Base-by-base conservation (phyloP, 2,888 invertebrate genomes). In the Cantharis rufa region DNA sequence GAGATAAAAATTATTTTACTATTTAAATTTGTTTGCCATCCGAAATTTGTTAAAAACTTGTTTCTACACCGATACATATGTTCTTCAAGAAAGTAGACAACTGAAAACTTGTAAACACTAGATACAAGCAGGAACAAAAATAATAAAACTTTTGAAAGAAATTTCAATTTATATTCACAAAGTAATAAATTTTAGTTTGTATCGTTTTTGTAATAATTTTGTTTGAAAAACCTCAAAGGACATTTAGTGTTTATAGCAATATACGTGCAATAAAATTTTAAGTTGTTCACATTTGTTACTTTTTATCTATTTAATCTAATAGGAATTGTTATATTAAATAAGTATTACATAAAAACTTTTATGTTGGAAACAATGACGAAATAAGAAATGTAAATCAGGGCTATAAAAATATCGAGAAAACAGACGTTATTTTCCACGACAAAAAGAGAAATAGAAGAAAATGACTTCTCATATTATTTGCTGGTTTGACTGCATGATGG, bases 401-500 rank as follows among this genome's bases (percentile, higher is more conserved):
- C 72, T 78, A 78, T 78, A 78, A 78, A 78, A 78, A 75, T 75
- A 75, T 75, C 72, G 75, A 72, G 75, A 78, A 78, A 78, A 78
- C 78, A 78, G 70, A 61, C 78, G 78, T 78, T 75, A 78, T 78
- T 78, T 78, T 75, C 78, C 72, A 72, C 72, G 75, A 75, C 78
- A 78, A 78, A 75, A 80, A 78, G 78, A 62, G 79, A 78, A 75
- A 71, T 73, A 77, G 75, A 76, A 77, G 80, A 78, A 81, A 82
- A 81, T 80, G 80, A 74, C 81, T 80, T 79, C 78, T 80, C 79
- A 82, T 83, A 82, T 28, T 28, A 28, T 81, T 81, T 83, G 81
- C 82, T 82, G 78, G 78, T 72, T 75, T 74, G 79, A 80, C 73
- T 75, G 80, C 79, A 80, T 82, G 82, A 82, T 83, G 81, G 82